Base-by-base conservation (phyloP, 2,113 vertebrate genomes). In the Odobenus rosmarus region DNA sequence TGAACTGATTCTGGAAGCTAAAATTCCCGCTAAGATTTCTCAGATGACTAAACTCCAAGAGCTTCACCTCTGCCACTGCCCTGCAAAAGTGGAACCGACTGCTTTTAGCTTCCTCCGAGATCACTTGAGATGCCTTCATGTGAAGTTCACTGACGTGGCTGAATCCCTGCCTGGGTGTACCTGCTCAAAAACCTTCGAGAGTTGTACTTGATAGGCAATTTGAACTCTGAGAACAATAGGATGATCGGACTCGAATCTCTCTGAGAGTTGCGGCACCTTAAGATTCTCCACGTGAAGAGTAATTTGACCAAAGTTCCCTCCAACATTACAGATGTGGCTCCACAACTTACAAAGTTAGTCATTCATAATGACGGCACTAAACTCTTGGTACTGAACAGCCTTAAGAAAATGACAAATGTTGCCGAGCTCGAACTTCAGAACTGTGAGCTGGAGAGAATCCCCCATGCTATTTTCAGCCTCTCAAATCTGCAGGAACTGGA, bases 161-260 rank as follows among this genome's bases (percentile, higher is more conserved):
- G 99, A 98, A 99, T 99, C 95, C 99, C 99, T 33, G 99, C 99
- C 46, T 99, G 99, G 99, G 99, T 99, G 15, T 99, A 99, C 97
- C 96, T 99, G 98, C 98, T 99, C 97, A 99, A 99, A 98, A 99
- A 99, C 97, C 99, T 99, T 77, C 99, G 99, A 57, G 99, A 99
- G 97, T 97, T 99, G 82, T 99, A 99, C 98, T 98, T 99, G 96
- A 98, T 99, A 92, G 99, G 99, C 94, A 99, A 99, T 90, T 98
- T 99, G 98, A 99, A 99, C 99, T 99, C 99, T 4, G 99, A 99
- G 98, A 99, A 99, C 97, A 99, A 99, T 98, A 99, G 99, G 98
- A 99, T 99, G 99, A 99, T 99, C 67, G 99, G 99, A 95, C 99
- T 99, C 0, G 99, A 99, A 92, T 99, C 99, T 95, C 99, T 99